Evolutionary conservation across 2,797 vertebrate species (phyloP), one percentile per base, ranked within the genome.

Genomic region (Tapirus indicus): DNA sequence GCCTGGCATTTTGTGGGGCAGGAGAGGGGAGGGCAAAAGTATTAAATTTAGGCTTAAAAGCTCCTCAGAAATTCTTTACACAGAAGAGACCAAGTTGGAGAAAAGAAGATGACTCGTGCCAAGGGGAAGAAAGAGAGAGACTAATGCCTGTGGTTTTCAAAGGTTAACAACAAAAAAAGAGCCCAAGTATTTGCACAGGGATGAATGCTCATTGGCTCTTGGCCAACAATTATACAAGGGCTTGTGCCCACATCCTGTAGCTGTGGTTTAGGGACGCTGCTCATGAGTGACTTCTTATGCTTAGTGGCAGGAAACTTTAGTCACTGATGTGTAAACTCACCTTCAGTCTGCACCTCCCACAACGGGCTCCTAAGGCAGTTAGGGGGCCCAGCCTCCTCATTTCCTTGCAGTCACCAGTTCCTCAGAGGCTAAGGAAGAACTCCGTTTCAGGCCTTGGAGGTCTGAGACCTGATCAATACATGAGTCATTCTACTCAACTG

Each of bases 201-300:
- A 97, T 98, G 96, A 98, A 98, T 97, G 96, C 94, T 95, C n/a
- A n/a, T 60, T 98, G 98, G 97, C 97, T 68, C 32, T 58, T 35
- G 13, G 92, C 98, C 97, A 98, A 93, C 77, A 95, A 91, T 98
- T 97, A 95, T 97, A 98, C 97, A 97, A 98, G 97, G 88, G 60
- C 66, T 94, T 94, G 96, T 97, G 97, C 97, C 98, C 97, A 98
- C 97, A 98, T 98, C 98, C 98, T 98, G 98, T 97, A 97, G 90
- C 97, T 98, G 98, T 97, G 98, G 98, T 98, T 98, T 98, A 96
- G 96, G 97, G 97, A 98, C 96, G 96, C 98, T 98, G 97, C 96
- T 98, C 97, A 96, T 97, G 96, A 98, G 97, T 98, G 97, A 98
- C 98, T 98, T 98, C 97, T 95, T 98, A 94, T 92, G 91, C 95